Evolutionary conservation across 2,888 invertebrate species (phyloP).

Genomic region (Caenorhabditis wallacei): DNA sequence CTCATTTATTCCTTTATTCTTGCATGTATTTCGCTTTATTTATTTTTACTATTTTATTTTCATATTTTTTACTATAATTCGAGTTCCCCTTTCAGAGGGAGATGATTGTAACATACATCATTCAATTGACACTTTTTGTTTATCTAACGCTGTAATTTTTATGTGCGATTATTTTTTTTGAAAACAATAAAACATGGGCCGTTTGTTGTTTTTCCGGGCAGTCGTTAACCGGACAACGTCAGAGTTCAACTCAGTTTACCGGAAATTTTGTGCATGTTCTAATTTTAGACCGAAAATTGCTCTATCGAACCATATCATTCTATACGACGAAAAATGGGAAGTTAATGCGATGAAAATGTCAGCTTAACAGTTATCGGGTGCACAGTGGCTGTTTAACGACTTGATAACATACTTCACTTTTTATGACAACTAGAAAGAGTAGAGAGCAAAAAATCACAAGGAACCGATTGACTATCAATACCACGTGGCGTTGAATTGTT

Average conservation of each 20-base stretch:
- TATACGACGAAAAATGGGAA: slow-evolving; percentile 20
- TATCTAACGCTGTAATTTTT: neutral
- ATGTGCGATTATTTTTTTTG: neutral
- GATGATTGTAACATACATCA: neutral
- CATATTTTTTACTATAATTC: neutral
- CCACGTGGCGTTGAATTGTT: slow-evolving; percentile 28
- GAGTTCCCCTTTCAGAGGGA: too few relatives aligned
- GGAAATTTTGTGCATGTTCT: slow-evolving; percentile 6
- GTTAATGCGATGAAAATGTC: slow-evolving; percentile 62
- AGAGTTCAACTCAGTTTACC: neutral
- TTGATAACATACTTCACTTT: slow-evolving; percentile 48
- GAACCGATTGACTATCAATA: slow-evolving; percentile 17
- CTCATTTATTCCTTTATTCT: neutral
- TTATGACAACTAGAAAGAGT: slow-evolving; percentile 24
- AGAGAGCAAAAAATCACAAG: slow-evolving; percentile 56
- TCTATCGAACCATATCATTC: slow-evolving; percentile 31
- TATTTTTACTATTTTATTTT: neutral
- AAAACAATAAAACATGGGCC: neutral
- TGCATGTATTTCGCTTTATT: slow-evolving; percentile 21
- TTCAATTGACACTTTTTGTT: too few relatives aligned
- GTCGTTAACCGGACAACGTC: neutral
- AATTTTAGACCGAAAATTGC: slow-evolving; percentile 29
- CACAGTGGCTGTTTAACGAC: slow-evolving; percentile 58
- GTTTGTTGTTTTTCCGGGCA: neutral
- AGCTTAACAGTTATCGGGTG: slow-evolving; percentile 58